phyloP scores from a whole-genome alignment of 2,797 vertebrate genomes.

The Peromyscus melanophrys region DNA sequence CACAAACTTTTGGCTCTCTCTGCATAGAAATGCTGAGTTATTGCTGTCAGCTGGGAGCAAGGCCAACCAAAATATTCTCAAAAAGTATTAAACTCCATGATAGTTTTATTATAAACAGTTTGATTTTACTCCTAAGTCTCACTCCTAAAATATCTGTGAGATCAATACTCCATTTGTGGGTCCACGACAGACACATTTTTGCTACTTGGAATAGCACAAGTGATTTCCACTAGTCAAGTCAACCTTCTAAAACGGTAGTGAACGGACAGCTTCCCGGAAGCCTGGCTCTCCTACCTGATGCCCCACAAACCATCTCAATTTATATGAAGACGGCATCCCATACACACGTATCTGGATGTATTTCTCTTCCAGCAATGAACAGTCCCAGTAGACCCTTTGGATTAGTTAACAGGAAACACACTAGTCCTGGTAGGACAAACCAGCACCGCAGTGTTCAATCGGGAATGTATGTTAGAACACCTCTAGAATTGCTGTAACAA shows the following conservation, averaged over 20 bases:
- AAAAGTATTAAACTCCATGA: neutral
- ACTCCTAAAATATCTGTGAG: constrained; percentile 2
- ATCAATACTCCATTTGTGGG: neutral
- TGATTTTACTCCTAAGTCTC: constrained; percentile 11
- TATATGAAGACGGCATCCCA: neutral
- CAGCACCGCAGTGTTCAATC: neutral
- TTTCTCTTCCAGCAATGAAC: neutral
- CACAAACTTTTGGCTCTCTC: neutral
- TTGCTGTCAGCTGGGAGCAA: neutral
- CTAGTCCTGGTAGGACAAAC: neutral
- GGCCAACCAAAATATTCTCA: neutral
- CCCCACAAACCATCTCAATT: neutral
- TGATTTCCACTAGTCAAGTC: neutral
- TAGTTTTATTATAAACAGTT: neutral
- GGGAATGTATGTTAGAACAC: neutral
- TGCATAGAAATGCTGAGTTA: neutral
- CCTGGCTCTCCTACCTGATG: neutral
- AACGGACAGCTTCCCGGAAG: neutral
- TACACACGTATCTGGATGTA: neutral
- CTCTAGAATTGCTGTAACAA: neutral
- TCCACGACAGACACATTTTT: neutral
- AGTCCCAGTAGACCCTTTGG: neutral
- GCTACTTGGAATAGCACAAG: neutral
- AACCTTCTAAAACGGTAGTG: neutral
- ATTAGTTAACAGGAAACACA: neutral